These are phyloP conservation scores for Andrena cerasifolii DNA, from an alignment of 1,140 invertebrate species.

Conservation along the genomic window DNA sequence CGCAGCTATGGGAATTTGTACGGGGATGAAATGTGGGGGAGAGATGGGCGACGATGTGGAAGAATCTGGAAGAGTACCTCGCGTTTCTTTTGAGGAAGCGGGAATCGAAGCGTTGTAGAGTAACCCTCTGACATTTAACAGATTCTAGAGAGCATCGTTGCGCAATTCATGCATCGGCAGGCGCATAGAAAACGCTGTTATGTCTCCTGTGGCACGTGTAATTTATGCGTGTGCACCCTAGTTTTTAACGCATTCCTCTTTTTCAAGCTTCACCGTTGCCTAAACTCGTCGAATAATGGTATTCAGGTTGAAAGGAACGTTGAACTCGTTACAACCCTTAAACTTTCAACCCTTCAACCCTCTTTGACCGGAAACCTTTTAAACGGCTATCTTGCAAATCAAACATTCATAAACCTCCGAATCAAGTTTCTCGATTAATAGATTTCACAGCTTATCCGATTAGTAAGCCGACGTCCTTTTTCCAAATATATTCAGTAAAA, in stretches of 20 bases:
- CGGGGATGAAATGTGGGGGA: too few species aligned
- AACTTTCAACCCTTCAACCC: constrained; percentile 22
- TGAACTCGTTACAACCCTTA: neutral
- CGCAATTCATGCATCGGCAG: constrained; percentile 49
- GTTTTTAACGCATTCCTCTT: constrained; percentile 3
- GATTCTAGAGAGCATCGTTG: constrained; percentile 48
- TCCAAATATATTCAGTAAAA: neutral
- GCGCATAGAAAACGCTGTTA: neutral
- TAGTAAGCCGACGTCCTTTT: neutral
- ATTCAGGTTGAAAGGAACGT: neutral
- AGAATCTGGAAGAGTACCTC: neutral
- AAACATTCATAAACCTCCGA: neutral
- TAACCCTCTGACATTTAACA: constrained; percentile 61
- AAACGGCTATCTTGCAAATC: too few species aligned
- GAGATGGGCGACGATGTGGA: too few species aligned
- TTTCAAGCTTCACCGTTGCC: constrained; percentile 7
- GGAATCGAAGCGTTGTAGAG: neutral
- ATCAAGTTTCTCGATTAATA: neutral
- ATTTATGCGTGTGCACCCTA: constrained; percentile 45
- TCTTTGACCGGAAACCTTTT: too few species aligned
- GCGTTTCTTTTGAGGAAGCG: neutral
- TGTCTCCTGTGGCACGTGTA: constrained; percentile 26
- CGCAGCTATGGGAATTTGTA: too few species aligned
- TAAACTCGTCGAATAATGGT: neutral
- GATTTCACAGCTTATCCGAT: neutral